These are phyloP conservation scores for Apolygus lucorum DNA, from an alignment of 1,140 invertebrate species.

Conservation along the genomic window DNA sequence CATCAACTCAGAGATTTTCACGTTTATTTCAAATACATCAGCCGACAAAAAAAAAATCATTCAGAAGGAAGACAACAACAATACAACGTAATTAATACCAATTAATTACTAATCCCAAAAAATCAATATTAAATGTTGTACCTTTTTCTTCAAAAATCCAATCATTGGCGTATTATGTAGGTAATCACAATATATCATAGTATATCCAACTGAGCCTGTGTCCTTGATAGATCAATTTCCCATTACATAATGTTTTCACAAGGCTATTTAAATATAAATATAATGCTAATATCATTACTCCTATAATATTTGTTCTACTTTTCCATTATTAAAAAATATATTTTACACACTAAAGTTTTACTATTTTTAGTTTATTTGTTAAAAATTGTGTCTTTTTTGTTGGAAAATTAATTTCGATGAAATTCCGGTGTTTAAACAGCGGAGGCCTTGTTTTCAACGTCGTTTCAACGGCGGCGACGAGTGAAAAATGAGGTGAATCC, in stretches of 20 bases:
- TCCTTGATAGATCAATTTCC: neutral
- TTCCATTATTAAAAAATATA: constrained; percentile 15
- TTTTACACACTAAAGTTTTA: constrained; percentile 5
- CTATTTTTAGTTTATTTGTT: constrained; percentile 8
- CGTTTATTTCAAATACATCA: neutral
- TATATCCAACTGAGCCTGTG: neutral
- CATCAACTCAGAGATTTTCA: neutral
- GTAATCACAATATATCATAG: constrained; percentile 8
- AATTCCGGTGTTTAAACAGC: neutral
- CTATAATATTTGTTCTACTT: constrained; percentile 11
- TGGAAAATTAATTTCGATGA: neutral
- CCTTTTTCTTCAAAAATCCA: constrained; percentile 2
- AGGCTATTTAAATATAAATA: constrained; percentile 8
- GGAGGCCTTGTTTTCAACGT: neutral
- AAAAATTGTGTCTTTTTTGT: constrained; percentile 3
- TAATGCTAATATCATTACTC: constrained; percentile 5
- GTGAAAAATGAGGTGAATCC: neutral
- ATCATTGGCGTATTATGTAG: constrained; percentile 6
- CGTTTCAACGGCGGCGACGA: neutral
- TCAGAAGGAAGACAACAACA: constrained; percentile 15
- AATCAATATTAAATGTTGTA: constrained; percentile 14
- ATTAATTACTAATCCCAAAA: neutral
- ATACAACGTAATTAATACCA: constrained; percentile 10
- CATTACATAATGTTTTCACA: constrained; percentile 7
- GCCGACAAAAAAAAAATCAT: neutral